phyloP scores from a whole-genome alignment of 2,888 invertebrate species.

The Poecilobothrus nobilitatus region DNA sequence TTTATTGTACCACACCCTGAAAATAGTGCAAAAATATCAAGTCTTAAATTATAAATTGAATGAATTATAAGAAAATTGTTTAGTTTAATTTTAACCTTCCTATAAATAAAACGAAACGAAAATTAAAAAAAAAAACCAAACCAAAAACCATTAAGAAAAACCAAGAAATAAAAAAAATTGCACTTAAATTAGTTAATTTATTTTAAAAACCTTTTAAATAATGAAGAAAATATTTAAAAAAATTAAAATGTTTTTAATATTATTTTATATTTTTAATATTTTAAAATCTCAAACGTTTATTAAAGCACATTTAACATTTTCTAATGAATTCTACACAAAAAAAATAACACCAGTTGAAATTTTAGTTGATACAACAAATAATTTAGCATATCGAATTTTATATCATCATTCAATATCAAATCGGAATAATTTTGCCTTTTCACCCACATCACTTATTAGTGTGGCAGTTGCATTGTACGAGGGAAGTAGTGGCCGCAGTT shows the following conservation, averaged over 20 bases:
- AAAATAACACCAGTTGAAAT: conserved; percentile 54
- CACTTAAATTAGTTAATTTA: background rate
- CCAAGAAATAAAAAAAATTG: too few species aligned
- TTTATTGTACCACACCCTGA: too few species aligned
- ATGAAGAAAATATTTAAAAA: background rate
- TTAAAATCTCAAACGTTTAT: background rate
- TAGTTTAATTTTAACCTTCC: too few species aligned
- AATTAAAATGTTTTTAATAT: background rate
- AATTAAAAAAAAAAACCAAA: too few species aligned
- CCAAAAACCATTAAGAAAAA: too few species aligned
- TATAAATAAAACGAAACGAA: too few species aligned
- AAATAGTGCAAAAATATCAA: too few species aligned
- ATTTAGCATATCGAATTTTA: conserved; percentile 60
- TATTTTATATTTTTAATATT: background rate
- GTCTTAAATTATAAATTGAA: too few species aligned
- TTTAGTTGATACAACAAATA: conserved; percentile 74
- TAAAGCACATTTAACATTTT: background rate
- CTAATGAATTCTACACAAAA: conserved; percentile 21
- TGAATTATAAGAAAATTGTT: too few species aligned
- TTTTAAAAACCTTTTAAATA: background rate
- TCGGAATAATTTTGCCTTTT: conserved; percentile 73
- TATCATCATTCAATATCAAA: conserved; percentile 63
- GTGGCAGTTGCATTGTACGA: conserved; percentile 72
- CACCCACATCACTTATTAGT: conserved; percentile 73
- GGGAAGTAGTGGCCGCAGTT: conserved; percentile 64